phyloP scores from a whole-genome alignment of 2,113 vertebrate species.

The Atlantisia rogersi region DNA sequence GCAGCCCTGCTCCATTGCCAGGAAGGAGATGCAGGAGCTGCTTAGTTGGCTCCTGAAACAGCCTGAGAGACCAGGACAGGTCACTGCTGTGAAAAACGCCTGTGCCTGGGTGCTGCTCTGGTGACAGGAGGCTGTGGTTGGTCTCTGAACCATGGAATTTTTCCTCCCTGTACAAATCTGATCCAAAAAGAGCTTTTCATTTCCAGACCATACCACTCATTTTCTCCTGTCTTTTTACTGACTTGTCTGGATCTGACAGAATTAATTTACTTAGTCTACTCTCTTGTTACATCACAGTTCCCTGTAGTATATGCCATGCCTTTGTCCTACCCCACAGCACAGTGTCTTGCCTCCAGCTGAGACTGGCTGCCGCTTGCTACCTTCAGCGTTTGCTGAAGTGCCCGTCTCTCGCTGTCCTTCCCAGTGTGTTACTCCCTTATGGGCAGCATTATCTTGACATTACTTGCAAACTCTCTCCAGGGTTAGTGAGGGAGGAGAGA shows the following conservation, averaged over 20 bases:
- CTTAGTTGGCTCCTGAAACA: background rate
- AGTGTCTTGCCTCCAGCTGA: background rate
- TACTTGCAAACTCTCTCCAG: background rate
- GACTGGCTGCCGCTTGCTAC: background rate
- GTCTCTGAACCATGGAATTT: background rate
- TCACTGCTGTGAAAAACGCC: background rate
- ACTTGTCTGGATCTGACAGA: background rate
- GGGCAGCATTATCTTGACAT: background rate
- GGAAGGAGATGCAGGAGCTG: background rate
- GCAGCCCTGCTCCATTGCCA: background rate
- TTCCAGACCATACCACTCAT: background rate
- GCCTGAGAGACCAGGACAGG: background rate
- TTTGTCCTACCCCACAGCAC: background rate
- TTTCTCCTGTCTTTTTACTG: background rate
- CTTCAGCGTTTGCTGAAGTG: background rate
- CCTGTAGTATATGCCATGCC: accelerated
- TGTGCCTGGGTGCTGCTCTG: background rate
- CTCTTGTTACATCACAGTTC: background rate
- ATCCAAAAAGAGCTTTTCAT: background rate
- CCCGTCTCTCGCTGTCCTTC: background rate
- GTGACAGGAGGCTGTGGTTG: background rate
- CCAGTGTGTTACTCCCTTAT: background rate
- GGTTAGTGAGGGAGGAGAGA: background rate
- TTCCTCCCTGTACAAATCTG: background rate
- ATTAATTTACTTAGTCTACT: background rate